phyloP scores from a whole-genome alignment of 2,797 vertebrate species.

The Enteromius radiatus region DNA sequence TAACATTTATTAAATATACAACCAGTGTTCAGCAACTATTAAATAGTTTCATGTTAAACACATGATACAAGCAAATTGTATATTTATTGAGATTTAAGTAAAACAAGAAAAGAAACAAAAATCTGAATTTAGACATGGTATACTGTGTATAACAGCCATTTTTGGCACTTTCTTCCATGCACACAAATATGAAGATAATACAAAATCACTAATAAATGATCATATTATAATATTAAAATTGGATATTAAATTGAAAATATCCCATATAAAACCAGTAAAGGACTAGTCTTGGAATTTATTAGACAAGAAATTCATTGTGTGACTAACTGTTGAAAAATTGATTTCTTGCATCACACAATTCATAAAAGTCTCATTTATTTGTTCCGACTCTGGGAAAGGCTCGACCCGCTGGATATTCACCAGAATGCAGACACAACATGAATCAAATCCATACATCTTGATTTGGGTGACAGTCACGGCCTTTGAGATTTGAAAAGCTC shows the following conservation, averaged over 20 bases:
- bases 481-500: slow-evolving; percentile 70
- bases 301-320: background rate
- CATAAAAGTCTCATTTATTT: slow-evolving; percentile 57
- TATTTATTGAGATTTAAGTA: background rate
- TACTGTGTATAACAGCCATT: background rate
- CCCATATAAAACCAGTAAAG: background rate
- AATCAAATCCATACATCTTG: slow-evolving; percentile 70
- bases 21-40: background rate
- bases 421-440: slow-evolving; percentile 62
- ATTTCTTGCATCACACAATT: background rate
- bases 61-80: background rate
- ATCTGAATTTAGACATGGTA: background rate
- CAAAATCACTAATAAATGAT: background rate
- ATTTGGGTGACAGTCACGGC: slow-evolving; percentile 68
- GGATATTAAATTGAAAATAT: background rate
- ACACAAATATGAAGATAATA: background rate
- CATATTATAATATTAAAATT: background rate
- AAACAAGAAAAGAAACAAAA: accelerated
- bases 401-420: slow-evolving; percentile 73
- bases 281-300: background rate
- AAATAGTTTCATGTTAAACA: background rate
- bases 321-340: slow-evolving; percentile 36
- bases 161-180: background rate
- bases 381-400: slow-evolving; percentile 69
- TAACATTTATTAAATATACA: background rate